Conservation (phyloP, 2,113 vertebrate species). For the Mus pahari region DNA sequence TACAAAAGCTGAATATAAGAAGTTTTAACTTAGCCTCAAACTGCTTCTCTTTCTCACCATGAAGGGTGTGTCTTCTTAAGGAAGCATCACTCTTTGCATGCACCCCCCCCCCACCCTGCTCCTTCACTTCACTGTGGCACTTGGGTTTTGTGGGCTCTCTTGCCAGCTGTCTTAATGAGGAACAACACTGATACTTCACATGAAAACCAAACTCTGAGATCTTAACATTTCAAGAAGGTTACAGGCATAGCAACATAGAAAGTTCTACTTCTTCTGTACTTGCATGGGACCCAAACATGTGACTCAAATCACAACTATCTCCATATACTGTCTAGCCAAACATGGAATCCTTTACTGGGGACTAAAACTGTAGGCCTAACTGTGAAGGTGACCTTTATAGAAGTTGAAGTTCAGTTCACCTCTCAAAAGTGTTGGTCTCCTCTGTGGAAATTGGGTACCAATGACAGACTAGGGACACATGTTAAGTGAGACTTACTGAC, state of each 20-base stretch:
- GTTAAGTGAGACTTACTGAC: neutral
- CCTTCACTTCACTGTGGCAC: neutral
- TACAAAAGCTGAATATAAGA: constrained; percentile 48
- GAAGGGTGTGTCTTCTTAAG: neutral
- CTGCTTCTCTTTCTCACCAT: neutral
- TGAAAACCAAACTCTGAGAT: constrained; percentile 7
- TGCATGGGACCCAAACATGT: neutral
- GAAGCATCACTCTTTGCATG: neutral
- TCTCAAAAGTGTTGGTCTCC: neutral
- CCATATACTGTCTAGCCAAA: neutral
- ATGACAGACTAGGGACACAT: neutral
- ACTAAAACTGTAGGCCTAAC: neutral
- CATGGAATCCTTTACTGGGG: neutral
- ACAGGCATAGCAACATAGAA: neutral
- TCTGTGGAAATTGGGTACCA: neutral
- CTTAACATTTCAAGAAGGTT: constrained; percentile 15
- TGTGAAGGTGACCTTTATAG: neutral
- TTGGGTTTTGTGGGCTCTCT: constrained; percentile 3
- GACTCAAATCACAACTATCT: neutral
- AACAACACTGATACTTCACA: neutral
- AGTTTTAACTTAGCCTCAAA: neutral
- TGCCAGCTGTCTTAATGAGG: neutral
- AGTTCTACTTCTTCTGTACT: neutral
- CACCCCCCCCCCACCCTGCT: too few relatives aligned
- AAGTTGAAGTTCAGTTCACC: neutral